Base-by-base conservation (phyloP, 1,140 invertebrate genomes). In the Drusus annulatus region DNA sequence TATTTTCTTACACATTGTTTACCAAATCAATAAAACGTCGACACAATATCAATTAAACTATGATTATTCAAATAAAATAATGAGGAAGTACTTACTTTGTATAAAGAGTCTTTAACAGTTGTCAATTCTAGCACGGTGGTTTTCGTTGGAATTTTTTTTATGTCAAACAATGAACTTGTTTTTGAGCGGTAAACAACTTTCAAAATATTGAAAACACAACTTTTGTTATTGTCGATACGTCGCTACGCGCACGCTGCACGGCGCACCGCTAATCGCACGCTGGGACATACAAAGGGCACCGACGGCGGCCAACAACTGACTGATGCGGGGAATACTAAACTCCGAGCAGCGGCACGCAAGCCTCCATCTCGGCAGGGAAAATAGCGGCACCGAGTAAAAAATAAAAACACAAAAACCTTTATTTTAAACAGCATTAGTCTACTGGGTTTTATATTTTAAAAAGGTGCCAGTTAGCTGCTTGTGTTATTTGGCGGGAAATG, bases 131-230 rank as follows among this genome's bases (percentile, higher is more conserved):
- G 23, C 63, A 31, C 63, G 63, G 4, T 17, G 31, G 19, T 17
- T 68, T 28, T 8, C 52, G 50, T 10, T 25, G 13, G 13, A 25
- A 23, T 31, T 17, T 76, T 51, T 19, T 56, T 52, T 25, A 50
- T 69, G 71, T 31, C 77, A 79, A 79, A 79, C 68, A 79, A 79
- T 79, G 77, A 79, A 79, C 77, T 79, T 58, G 77, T n/a, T 79
- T 65, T 58, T 54, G 13, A 31, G 17, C 23, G 25, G 56, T 58
- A 71, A 65, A 79, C 31, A 79, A 79, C 77, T 79, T 79, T 79
- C 77, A 79, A 79, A 73, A 79, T 79, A 73, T 79, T 71, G 77
- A 79, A 77, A 79, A 78, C 45, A 69, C 17, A 79, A 65, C 77
- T 69, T 56, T 76, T 60, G 28, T 63, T 62, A 51, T 76, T 62